Evolutionary conservation across 2,797 vertebrate species (phyloP).

Genomic region (Phyllotis vaccarum): DNA sequence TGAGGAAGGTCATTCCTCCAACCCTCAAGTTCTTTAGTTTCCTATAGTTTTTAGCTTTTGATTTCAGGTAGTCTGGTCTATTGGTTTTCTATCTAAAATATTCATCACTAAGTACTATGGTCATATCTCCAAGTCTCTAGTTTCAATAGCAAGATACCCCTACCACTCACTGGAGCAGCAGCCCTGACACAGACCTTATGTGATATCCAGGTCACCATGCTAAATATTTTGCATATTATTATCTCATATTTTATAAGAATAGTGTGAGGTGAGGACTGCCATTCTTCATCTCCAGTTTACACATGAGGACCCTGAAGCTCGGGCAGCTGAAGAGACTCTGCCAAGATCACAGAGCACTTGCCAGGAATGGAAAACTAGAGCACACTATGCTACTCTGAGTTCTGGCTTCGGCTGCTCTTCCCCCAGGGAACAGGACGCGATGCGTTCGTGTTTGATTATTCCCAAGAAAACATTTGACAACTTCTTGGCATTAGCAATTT

Average conservation of each 20-base stretch:
- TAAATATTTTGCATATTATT: background rate
- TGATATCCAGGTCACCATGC: background rate
- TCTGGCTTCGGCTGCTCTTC: background rate
- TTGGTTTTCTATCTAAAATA: background rate
- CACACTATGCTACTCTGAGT: background rate
- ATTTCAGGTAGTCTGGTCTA: background rate
- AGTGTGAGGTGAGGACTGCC: background rate
- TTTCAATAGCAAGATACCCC: background rate
- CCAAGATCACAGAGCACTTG: background rate
- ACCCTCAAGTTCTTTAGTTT: too few relatives aligned
- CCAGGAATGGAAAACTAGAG: background rate
- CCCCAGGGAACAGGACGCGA: background rate
- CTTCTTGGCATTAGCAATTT: background rate
- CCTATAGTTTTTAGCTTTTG: background rate
- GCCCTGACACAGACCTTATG: rapidly evolving
- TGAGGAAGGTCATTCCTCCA: background rate
- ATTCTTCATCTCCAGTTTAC: background rate
- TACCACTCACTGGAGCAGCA: too few relatives aligned
- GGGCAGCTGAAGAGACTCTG: background rate
- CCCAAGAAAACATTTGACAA: background rate
- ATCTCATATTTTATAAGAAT: background rate
- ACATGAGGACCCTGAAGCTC: background rate
- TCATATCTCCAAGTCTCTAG: background rate
- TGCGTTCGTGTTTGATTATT: background rate
- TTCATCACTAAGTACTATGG: background rate